Percentiles rank a stretch among this genome's conserved stretches.
Conservation (phyloP, 2,888 invertebrate species). For the Dendrolimus pini region DNA sequence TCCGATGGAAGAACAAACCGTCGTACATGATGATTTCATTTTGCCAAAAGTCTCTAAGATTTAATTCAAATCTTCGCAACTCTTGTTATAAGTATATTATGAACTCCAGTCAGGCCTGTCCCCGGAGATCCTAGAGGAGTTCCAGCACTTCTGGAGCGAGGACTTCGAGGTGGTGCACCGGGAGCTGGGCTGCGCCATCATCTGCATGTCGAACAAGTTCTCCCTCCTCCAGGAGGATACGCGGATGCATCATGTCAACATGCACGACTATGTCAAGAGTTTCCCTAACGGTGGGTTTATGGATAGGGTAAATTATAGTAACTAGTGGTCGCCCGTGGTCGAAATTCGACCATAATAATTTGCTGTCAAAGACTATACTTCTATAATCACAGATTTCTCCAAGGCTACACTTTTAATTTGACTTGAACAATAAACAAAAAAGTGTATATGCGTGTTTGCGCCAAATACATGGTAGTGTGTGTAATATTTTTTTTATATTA, state of each 20-base stretch:
- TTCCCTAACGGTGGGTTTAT: constrained; percentile 55
- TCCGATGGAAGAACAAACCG: too few relatives aligned
- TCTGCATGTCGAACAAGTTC: constrained; percentile 70
- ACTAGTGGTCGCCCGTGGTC: constrained; percentile 30
- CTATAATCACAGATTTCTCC: too few relatives aligned
- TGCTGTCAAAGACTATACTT: too few relatives aligned
- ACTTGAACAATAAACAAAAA: too few relatives aligned
- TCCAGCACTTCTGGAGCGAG: constrained; percentile 66
- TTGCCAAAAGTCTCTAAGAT: too few relatives aligned
- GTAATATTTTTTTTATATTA: too few relatives aligned
- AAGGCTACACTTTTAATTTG: too few relatives aligned
- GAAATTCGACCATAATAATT: too few relatives aligned
- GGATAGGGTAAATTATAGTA: constrained; percentile 50
- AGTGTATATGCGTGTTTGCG: too few relatives aligned
- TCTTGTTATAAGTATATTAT: background rate
- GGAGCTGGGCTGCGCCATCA: constrained; percentile 66
- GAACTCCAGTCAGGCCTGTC: constrained; percentile 50
- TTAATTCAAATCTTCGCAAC: too few relatives aligned
- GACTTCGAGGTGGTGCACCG: constrained; percentile 66
- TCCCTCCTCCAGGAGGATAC: constrained; percentile 55
- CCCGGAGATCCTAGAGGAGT: constrained; percentile 52
- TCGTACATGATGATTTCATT: too few relatives aligned
- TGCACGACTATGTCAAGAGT: constrained; percentile 60
- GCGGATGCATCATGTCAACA: constrained; percentile 61
- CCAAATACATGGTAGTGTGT: too few relatives aligned